Conservation (phyloP, 2,797 vertebrate species). For the Ibycter americanus region DNA sequence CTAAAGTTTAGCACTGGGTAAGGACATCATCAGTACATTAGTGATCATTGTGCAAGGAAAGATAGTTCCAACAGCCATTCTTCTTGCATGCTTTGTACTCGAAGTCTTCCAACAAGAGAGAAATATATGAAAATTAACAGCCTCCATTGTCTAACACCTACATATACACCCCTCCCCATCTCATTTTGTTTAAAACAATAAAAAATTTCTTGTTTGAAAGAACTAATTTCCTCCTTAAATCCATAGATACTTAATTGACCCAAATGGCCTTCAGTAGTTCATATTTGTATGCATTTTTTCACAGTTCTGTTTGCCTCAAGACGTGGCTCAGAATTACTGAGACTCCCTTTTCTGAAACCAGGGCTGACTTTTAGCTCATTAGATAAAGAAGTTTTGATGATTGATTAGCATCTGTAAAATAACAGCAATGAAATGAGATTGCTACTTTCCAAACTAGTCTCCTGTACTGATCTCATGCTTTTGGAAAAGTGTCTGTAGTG, state of each 20-base stretch:
- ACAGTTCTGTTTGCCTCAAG: neutral
- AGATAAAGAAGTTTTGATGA: neutral
- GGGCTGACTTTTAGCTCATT: neutral
- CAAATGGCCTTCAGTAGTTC: neutral
- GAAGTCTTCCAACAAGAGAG: neutral
- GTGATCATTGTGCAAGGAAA: neutral
- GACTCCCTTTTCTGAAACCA: neutral
- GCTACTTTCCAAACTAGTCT: neutral
- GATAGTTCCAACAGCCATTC: neutral
- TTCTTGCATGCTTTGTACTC: neutral
- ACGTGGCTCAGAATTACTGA: neutral
- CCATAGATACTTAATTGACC: neutral
- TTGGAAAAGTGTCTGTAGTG: neutral
- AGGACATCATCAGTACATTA: neutral
- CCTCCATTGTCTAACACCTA: neutral
- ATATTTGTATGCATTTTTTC: neutral
- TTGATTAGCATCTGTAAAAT: neutral
- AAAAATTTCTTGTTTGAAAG: neutral
- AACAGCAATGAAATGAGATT: neutral
- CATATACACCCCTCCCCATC: fast-evolving
- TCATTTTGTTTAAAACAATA: neutral
- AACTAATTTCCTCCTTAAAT: neutral
- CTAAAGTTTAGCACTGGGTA: neutral
- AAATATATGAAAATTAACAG: neutral
- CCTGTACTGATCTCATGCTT: neutral